Percentiles rank a stretch among this genome's conserved stretches.
Conservation (phyloP, 2,888 invertebrate species). For the Chalcis sispes region DNA sequence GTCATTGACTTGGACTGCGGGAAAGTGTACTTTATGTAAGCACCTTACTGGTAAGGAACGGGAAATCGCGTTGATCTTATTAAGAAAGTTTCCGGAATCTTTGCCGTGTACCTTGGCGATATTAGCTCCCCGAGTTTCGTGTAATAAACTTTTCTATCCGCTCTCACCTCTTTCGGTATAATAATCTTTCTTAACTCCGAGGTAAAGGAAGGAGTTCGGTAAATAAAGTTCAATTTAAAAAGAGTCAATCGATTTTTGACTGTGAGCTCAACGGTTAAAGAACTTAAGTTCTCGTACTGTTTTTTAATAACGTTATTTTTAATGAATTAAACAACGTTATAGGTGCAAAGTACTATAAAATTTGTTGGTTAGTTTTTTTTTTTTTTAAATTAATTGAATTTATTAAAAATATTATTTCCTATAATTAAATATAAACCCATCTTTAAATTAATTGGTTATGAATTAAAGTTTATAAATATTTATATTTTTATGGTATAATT, state of each 20-base stretch:
- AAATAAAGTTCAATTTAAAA: slow-evolving; percentile 47
- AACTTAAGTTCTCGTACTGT: no score
- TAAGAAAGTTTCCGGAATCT: slow-evolving; percentile 53
- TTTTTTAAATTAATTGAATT: no score
- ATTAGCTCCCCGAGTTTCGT: slow-evolving; percentile 46
- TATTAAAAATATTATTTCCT: no score
- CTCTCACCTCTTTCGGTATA: slow-evolving; percentile 23
- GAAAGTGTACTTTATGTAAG: slow-evolving; percentile 46
- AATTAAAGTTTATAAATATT: no score
- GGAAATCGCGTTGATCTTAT: slow-evolving; percentile 53
- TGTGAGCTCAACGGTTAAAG: no score
- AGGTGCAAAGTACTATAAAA: no score
- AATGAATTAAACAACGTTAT: no score
- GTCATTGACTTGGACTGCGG: slow-evolving; percentile 40
- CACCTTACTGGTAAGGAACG: slow-evolving; percentile 20
- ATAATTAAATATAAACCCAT: no score
- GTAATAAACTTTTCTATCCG: slow-evolving; percentile 53
- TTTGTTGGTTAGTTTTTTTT: no score
- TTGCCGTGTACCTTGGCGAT: slow-evolving; percentile 39
- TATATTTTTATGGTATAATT: no score
- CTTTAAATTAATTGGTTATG: no score
- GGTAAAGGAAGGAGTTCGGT: not conserved
- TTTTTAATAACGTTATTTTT: no score
- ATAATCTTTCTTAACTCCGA: slow-evolving; percentile 32
- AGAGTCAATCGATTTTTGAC: slow-evolving; percentile 29